Evolutionary conservation across 1,140 invertebrate genomes (phyloP), one percentile per base, ranked within the genome.

Genomic region (Thereuonema tuberculata): DNA sequence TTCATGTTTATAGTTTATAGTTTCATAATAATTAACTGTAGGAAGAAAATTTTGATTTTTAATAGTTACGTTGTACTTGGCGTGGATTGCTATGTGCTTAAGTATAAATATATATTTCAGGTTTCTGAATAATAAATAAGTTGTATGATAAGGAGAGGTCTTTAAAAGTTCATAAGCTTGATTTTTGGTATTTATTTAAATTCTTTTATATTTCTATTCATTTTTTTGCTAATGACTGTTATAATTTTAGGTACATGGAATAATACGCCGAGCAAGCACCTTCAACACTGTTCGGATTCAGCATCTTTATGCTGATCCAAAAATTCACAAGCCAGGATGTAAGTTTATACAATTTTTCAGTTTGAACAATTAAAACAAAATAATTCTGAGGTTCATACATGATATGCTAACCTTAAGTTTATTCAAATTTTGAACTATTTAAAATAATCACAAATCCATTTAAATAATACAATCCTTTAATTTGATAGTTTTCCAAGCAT

Each of bases 231-330:
- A 5, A 9, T 37, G 31, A 17, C 31, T 50, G 5, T 50, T 50
- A 5, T n/a, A 24, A 50, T 9, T 21, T 55, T 59, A 78, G 69
- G 93, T 99, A 0, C 94, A 99, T 77, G 95, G 95, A 0, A 91
- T 98, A 31, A 92, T 99, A 25, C 75, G 97, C 53, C 75, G 97
- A 55, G 85, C 94, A 0, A 97, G 93, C 69, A 90, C 91, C 0
- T 99, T 99, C 69, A 99, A 99, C 72, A 99, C 96, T 1, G 82
- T 81, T 2, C 78, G 96, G 64, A 98, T 99, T 63, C 84, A 96
- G 67, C 96, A 99, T 78, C 76, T 99, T 48, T 98, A 98, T 76
- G 85, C 82, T 1, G 85, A 98, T 74, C 86, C 86, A 1, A 81
- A 84, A 52, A 82, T 85, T 50, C 93, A 96, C 73, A 82, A 81